These are phyloP conservation scores for Drosophila pullipes DNA, from an alignment of 2,888 invertebrate species.

Conservation along the genomic window DNA sequence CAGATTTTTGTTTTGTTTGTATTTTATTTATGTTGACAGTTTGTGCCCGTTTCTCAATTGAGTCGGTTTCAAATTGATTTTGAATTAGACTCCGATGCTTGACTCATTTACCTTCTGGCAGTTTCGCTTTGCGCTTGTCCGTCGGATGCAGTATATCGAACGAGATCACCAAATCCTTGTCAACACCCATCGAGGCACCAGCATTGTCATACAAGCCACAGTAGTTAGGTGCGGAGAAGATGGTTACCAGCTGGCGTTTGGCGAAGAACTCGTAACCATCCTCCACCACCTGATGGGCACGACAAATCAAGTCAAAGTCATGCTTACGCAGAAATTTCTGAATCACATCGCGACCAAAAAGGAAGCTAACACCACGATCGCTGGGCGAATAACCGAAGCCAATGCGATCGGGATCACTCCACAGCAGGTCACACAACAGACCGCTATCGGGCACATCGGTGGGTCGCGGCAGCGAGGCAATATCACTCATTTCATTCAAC, in stretches of 20 bases:
- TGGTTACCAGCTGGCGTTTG: constrained; percentile 97
- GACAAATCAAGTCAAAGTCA: constrained; percentile 98
- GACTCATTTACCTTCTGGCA: neutral
- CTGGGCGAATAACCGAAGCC: constrained; percentile 99
- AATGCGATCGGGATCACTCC: constrained; percentile 97
- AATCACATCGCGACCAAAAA: constrained; percentile 91
- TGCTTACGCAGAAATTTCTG: constrained; percentile 89
- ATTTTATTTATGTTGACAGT: constrained; percentile 34
- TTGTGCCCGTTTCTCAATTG: constrained; percentile 7
- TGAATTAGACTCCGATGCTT: neutral
- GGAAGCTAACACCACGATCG: constrained; percentile 83
- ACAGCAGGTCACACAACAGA: constrained; percentile 96
- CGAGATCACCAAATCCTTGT: constrained; percentile 98
- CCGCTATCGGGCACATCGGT: constrained; percentile 99
- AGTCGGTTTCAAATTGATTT: neutral
- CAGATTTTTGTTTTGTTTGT: neutral
- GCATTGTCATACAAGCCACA: constrained; percentile 99
- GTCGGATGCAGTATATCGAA: constrained; percentile 86
- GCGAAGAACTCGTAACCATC: constrained; percentile 99
- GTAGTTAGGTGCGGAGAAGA: constrained; percentile 99
- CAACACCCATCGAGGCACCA: constrained; percentile 99
- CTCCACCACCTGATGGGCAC: constrained; percentile 98
- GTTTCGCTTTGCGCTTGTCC: neutral
- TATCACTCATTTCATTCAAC: constrained; percentile 97
- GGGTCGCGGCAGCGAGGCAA: constrained; percentile 96